Evolutionary conservation across 1,140 invertebrate genomes (phyloP).

Genomic region (Penaeus japonicus): DNA sequence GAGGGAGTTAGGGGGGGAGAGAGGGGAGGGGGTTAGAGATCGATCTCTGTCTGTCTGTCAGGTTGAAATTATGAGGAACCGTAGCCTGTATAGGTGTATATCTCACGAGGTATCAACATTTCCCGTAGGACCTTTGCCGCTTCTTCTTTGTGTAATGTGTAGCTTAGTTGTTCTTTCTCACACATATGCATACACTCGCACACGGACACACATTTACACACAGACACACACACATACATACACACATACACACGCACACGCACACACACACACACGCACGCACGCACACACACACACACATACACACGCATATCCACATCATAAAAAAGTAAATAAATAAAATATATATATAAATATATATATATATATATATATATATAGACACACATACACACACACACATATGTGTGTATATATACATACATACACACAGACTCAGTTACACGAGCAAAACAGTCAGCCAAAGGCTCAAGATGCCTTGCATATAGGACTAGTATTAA

Average conservation of each 20-base stretch:
- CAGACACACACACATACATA: background rate
- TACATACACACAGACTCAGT: background rate
- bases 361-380: background rate
- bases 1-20: too few relatives aligned
- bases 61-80: too few relatives aligned
- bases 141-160: too few relatives aligned
- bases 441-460: background rate
- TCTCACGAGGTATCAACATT: too few relatives aligned
- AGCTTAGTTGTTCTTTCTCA: too few relatives aligned
- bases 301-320: background rate
- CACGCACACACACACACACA: background rate
- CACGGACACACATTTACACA: background rate
- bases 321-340: too few relatives aligned
- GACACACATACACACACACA: background rate
- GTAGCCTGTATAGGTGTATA: too few relatives aligned
- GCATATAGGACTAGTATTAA: too few relatives aligned
- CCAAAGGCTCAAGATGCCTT: too few relatives aligned
- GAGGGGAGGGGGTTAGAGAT: too few relatives aligned
- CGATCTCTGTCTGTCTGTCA: too few relatives aligned
- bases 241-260: background rate
- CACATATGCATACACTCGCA: background rate
- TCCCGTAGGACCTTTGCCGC: too few relatives aligned
- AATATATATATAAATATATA: background rate
- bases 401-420: background rate
- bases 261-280: background rate